Conservation (phyloP, 2,797 vertebrate genomes). For the Miichthys miiuy region DNA sequence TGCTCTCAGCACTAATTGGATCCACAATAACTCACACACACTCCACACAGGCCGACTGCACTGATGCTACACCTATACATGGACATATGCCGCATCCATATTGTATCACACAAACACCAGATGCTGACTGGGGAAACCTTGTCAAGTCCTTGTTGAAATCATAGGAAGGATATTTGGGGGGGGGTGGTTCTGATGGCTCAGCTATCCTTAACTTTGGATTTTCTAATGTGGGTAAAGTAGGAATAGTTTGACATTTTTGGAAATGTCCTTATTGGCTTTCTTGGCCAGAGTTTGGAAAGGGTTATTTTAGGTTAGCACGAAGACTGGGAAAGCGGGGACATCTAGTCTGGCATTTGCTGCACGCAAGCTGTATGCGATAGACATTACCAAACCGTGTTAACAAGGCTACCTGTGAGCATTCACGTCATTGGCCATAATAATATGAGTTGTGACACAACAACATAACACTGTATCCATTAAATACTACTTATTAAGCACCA, state of each 20-base stretch:
- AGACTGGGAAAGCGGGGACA: not conserved
- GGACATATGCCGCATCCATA: conserved; percentile 51
- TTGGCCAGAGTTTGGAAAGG: not conserved
- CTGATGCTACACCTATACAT: conserved; percentile 35
- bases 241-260: not conserved
- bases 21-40: conserved; percentile 28
- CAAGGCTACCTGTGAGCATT: not conserved
- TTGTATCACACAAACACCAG: conserved; percentile 59
- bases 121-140: conserved; percentile 36
- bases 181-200: too few species aligned
- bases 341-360: not conserved
- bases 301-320: not conserved
- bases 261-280: not conserved
- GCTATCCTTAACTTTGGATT: not conserved
- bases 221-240: not conserved
- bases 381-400: too few species aligned
- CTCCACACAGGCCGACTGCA: conserved; percentile 14
- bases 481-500: not conserved
- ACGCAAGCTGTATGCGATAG: too few species aligned
- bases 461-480: not conserved
- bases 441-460: not conserved
- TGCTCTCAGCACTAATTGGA: conserved; percentile 55
- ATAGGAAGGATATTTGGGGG: conserved; percentile 8
- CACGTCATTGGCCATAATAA: not conserved
- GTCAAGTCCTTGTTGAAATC: conserved; percentile 30